Evolutionary conservation across 2,113 vertebrate species (phyloP), one percentile per base, ranked within the genome.

Genomic region (Nerophis ophidion): DNA sequence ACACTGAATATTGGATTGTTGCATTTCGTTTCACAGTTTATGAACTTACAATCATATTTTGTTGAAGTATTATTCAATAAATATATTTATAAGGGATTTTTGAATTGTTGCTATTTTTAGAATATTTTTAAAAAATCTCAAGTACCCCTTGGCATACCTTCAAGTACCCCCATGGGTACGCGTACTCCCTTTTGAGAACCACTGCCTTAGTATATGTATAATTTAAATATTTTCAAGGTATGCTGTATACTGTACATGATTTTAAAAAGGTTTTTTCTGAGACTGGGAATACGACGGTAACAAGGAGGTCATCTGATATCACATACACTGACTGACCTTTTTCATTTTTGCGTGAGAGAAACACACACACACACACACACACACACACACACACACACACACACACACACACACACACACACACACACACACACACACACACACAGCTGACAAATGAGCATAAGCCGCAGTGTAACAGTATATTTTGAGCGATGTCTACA

Each of bases 401-500:
- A 66, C n/a, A n/a, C n/a, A n/a, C n/a, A n/a, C 66, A 62, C 65
- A 13, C 49, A 10, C 48, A 5, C 8, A 1, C 17, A 11, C 33
- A 15, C n/a, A 13, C 49, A 10, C 48, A 5, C 8, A 1, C 17
- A 11, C 33, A 15, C 66, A 62, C 65, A 70, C 56, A 70, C 76
- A 59, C 81, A 70, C 63, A 7, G 49, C 68, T 88, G 87, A 90
- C 84, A 78, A 87, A 89, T 84, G 84, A 88, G 85, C 85, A 80
- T 69, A 65, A 63, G 61, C 76, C 77, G 71, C 76, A 35, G 60
- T 44, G 70, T 16, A 63, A 74, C 76, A 56, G 67, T 76, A 77
- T 79, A 66, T 85, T 83, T 76, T 87, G 86, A 89, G 80, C 82
- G 85, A 90, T 90, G 87, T 86, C 84, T 87, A 88, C 88, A 90